Conservation (phyloP, 2,888 invertebrate genomes). For the Alentia gelatinosa region DNA sequence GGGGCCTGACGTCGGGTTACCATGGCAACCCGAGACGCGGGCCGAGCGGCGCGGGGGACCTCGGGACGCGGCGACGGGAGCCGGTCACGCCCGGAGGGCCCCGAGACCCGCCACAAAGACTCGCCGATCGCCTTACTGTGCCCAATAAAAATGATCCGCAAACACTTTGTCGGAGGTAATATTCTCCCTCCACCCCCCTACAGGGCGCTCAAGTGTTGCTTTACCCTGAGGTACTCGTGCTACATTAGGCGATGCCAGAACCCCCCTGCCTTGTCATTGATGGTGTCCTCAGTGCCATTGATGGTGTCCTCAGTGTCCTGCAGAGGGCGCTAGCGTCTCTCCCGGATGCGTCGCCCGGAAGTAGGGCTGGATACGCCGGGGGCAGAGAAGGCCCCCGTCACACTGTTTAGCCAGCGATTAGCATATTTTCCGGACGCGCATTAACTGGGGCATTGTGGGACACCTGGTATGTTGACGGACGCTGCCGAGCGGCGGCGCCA, state of each 20-base stretch:
- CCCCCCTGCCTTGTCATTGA: not conserved
- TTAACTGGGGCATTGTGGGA: not conserved
- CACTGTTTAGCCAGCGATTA: not conserved
- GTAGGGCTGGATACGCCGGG: not conserved
- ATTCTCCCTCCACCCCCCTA: not conserved
- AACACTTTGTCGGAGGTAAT: not conserved
- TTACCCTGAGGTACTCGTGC: not conserved
- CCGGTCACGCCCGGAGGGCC: not conserved
- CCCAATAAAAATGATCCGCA: conserved; percentile 3
- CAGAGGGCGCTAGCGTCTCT: not conserved
- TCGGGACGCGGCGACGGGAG: not conserved
- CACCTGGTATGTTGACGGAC: conserved; percentile 1
- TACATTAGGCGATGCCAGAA: not conserved
- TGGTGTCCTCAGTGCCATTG: not conserved
- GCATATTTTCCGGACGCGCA: not conserved
- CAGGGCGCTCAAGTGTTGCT: not conserved
- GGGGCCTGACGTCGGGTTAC: not conserved
- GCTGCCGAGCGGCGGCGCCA: not conserved
- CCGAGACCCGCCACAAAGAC: not conserved
- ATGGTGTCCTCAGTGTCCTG: not conserved
- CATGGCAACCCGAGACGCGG: not conserved
- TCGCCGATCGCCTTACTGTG: not conserved
- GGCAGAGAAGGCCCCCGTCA: not conserved
- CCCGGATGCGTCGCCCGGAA: conserved; percentile 1
- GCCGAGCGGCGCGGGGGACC: not conserved